These are phyloP conservation scores for Melanotaenia nigrans DNA, from an alignment of 2,797 vertebrate genomes.

Conservation along the genomic window DNA sequence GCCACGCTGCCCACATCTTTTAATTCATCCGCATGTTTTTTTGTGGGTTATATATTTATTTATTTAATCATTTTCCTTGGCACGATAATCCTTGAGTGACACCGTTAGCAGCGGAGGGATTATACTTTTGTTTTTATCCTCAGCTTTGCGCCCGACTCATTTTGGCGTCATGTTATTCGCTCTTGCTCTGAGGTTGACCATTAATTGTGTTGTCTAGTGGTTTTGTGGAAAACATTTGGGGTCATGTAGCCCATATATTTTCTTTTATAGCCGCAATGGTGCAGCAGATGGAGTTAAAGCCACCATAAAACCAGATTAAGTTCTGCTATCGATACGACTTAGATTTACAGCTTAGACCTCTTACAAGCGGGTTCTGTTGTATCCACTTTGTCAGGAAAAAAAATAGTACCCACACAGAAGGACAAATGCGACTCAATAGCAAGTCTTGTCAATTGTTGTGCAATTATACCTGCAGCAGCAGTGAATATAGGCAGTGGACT, in stretches of 20 bases:
- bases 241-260: constrained; percentile 7
- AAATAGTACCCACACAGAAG: background rate
- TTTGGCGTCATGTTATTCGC: constrained; percentile 42
- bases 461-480: background rate
- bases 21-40: constrained; percentile 68
- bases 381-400: background rate
- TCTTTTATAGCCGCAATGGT: constrained; percentile 1
- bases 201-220: constrained; percentile 47
- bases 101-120: constrained; percentile 78
- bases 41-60: constrained; percentile 58
- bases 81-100: constrained; percentile 83
- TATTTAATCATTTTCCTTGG: constrained; percentile 43
- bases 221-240: constrained; percentile 26
- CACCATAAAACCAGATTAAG: constrained; percentile 63
- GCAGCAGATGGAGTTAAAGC: constrained; percentile 63
- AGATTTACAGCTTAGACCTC: constrained; percentile 29
- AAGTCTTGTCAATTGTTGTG: background rate
- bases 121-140: constrained; percentile 78
- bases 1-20: constrained; percentile 55
- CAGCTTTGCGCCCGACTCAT: constrained; percentile 60
- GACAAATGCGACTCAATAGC: background rate
- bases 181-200: constrained; percentile 33
- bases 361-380: constrained; percentile 9
- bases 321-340: constrained; percentile 55
- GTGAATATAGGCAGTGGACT: background rate